These are phyloP conservation scores for Rhinoptilus africanus DNA, from an alignment of 2,113 vertebrate genomes.

Conservation along the genomic window DNA sequence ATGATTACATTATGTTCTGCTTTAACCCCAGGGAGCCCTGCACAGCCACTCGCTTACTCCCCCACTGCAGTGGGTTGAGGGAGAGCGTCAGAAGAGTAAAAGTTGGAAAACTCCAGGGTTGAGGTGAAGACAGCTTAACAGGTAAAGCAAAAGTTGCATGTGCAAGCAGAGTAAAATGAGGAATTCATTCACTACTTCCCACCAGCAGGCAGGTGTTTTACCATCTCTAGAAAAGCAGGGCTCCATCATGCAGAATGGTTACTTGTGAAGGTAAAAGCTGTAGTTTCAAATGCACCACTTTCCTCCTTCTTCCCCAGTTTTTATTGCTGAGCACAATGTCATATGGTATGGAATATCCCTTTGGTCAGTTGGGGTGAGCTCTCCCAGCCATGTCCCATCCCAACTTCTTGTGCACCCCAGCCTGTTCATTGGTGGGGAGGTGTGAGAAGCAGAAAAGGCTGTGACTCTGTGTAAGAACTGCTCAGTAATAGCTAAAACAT, in stretches of 20 bases:
- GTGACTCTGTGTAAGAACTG: neutral
- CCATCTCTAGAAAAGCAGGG: neutral
- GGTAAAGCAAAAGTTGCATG: neutral
- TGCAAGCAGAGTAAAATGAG: neutral
- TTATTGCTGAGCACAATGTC: accelerated
- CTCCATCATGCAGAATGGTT: accelerated
- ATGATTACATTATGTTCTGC: neutral
- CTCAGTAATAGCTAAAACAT: accelerated
- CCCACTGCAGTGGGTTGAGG: accelerated
- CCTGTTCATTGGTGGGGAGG: accelerated
- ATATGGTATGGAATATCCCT: neutral
- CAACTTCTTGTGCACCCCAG: accelerated
- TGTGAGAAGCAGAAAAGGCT: neutral
- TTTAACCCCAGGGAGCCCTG: neutral
- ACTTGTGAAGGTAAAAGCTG: neutral
- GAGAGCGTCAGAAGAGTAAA: neutral
- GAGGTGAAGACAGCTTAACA: neutral
- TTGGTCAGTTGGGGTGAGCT: neutral
- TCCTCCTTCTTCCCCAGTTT: neutral
- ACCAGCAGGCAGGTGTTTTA: neutral
- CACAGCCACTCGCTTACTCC: accelerated
- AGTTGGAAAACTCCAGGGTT: neutral
- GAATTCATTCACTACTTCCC: neutral
- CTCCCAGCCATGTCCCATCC: neutral
- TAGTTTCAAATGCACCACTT: accelerated